Evolutionary conservation across 2,797 vertebrate genomes (phyloP).

Genomic region (Malurus splendens): DNA sequence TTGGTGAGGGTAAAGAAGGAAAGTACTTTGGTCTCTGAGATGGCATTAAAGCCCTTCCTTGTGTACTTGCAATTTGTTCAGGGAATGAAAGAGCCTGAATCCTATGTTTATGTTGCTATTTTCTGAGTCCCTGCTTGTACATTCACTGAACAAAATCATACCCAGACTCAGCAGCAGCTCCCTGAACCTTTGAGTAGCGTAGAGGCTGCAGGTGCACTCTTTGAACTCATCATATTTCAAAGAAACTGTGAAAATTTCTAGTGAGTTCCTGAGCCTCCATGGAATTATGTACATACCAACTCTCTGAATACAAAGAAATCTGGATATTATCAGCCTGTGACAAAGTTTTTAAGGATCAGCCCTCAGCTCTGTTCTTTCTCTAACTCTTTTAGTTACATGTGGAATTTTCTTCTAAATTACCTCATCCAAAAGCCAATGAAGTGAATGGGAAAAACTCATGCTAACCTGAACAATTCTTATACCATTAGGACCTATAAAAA

Average conservation of each 20-base stretch:
- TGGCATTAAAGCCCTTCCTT: background rate
- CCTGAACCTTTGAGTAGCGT: background rate
- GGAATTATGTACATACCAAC: background rate
- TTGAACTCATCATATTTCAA: background rate
- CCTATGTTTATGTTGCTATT: rapidly evolving
- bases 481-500: background rate
- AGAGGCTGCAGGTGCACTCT: background rate
- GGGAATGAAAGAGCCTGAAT: background rate
- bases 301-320: background rate
- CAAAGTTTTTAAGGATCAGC: background rate
- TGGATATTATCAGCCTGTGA: background rate
- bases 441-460: background rate
- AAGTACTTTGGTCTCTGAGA: background rate
- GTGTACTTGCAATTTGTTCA: background rate
- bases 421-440: conserved; percentile 9
- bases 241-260: background rate
- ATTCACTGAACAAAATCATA: background rate
- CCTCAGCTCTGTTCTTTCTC: background rate
- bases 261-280: background rate
- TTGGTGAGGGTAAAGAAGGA: background rate
- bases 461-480: background rate
- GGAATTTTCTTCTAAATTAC: conserved; percentile 9
- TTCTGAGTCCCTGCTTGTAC: rapidly evolving
- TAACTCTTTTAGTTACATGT: background rate
- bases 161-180: background rate